Conservation (phyloP, 2,888 invertebrate genomes). For the Cybosia mesomella region DNA sequence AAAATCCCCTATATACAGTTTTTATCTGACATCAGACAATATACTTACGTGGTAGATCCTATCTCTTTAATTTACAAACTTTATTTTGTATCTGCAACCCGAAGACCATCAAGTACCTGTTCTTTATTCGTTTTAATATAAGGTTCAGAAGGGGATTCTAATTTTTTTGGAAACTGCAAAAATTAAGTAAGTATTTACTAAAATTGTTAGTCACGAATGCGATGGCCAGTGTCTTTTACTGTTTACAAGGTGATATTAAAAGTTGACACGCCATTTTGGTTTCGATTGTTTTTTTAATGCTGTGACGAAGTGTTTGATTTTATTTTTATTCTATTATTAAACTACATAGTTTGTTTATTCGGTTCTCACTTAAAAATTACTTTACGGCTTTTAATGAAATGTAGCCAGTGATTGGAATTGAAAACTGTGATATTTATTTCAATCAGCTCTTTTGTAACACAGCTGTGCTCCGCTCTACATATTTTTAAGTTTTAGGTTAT, state of each 20-base stretch:
- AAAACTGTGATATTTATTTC: neutral
- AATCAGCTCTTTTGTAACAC: neutral
- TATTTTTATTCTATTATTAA: conserved; percentile 21
- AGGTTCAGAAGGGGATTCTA: conserved; percentile 18
- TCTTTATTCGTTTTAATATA: neutral
- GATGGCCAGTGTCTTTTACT: conserved; percentile 70
- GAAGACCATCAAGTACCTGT: neutral
- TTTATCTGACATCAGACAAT: conserved; percentile 79
- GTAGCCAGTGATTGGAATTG: neutral
- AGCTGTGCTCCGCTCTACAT: neutral
- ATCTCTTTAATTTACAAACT: conserved; percentile 67
- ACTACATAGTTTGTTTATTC: neutral
- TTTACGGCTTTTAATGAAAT: neutral
- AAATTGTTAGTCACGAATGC: conserved; percentile 78
- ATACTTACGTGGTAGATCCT: conserved; percentile 77
- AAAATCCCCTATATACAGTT: conserved; percentile 75
- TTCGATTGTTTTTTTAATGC: conserved; percentile 58
- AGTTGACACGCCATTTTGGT: conserved; percentile 74
- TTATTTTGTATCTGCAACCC: conserved; percentile 12
- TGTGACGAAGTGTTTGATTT: conserved; percentile 38
- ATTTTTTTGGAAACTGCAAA: neutral
- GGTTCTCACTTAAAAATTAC: neutral
- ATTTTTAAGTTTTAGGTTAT: too few species aligned
- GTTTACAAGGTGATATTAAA: conserved; percentile 78
- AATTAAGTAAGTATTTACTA: conserved; percentile 55